Percentiles rank a stretch among this genome's conserved stretches.
phyloP scores from a whole-genome alignment of 1,140 invertebrate species.

The Himalopsyche phryganea region DNA sequence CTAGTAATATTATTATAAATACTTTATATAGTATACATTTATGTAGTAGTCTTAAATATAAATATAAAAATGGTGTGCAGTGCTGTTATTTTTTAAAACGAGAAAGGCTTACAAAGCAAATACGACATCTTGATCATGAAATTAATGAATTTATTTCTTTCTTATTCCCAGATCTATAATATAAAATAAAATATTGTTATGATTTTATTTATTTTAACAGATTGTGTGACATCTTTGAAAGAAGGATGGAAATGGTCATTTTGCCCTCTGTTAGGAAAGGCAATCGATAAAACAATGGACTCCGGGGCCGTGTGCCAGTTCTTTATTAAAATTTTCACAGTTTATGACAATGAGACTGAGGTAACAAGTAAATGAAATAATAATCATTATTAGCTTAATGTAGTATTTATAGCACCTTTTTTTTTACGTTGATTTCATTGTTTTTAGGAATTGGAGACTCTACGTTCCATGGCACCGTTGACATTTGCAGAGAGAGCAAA shows the following conservation, averaged over 20 bases:
- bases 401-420: too few species aligned
- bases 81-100: too few species aligned
- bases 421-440: too few species aligned
- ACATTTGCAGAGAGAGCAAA: conserved; percentile 38
- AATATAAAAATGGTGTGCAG: too few species aligned
- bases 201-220: conserved; percentile 31
- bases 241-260: conserved; percentile 50
- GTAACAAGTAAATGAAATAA: conserved; percentile 26
- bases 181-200: neutral
- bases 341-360: conserved; percentile 43
- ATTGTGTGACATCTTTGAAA: conserved; percentile 39
- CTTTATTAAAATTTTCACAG: conserved; percentile 43
- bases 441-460: conserved; percentile 42
- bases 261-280: conserved; percentile 35
- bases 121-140: too few species aligned
- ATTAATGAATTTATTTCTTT: too few species aligned
- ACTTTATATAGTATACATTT: too few species aligned
- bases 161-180: too few species aligned
- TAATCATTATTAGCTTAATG: too few species aligned
- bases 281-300: conserved; percentile 38
- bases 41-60: too few species aligned
- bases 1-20: too few species aligned
- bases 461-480: conserved; percentile 40
- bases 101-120: too few species aligned
- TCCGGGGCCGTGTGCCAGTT: conserved; percentile 44